Evolutionary conservation across 2,888 invertebrate genomes (phyloP).

Genomic region (Nomada fabriciana): DNA sequence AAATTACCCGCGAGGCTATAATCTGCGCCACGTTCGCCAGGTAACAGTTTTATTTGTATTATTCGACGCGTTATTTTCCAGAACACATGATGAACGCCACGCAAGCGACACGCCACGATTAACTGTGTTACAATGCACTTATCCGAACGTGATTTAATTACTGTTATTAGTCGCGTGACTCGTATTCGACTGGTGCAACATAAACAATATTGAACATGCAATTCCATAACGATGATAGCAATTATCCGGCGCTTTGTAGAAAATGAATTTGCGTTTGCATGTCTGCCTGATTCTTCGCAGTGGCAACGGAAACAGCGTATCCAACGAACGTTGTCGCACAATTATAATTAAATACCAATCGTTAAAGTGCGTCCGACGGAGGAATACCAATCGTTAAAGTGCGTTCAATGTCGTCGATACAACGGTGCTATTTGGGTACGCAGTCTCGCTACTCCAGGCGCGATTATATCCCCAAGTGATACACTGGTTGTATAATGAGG

Average conservation of each 20-base stretch:
- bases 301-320: too few species aligned
- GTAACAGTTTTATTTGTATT: background rate
- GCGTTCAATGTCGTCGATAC: too few species aligned
- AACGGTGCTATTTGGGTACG: too few species aligned
- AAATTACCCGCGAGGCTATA: slow-evolving; percentile 41
- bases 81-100: background rate
- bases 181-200: background rate
- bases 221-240: too few species aligned
- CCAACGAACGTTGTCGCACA: too few species aligned
- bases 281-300: too few species aligned
- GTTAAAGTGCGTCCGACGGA: too few species aligned
- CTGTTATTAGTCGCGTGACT: background rate
- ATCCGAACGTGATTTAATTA: background rate
- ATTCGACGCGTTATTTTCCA: background rate
- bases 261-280: too few species aligned
- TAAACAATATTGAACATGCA: background rate
- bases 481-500: slow-evolving; percentile 9
- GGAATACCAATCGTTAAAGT: too few species aligned
- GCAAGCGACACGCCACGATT: background rate
- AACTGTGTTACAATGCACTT: background rate
- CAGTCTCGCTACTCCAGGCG: background rate
- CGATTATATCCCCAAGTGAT: background rate
- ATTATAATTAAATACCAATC: too few species aligned
- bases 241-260: too few species aligned
- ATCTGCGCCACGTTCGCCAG: background rate